Conservation (phyloP, 1,140 invertebrate genomes). For the Drosophila orosa region DNA sequence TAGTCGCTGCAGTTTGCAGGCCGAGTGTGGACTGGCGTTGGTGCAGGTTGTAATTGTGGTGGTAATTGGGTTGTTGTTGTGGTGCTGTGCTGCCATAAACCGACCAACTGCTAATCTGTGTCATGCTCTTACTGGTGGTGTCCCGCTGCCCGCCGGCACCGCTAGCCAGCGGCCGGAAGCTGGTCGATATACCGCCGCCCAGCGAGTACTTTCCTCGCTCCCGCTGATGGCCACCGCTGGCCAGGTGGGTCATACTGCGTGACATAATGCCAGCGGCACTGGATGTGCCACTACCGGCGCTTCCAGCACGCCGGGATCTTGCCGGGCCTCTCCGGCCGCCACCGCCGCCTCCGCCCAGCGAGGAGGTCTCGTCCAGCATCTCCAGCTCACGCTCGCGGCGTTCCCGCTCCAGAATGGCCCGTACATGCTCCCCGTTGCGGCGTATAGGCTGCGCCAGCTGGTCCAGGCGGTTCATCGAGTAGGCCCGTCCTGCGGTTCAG, state of each 20-base stretch:
- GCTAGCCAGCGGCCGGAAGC: conserved; percentile 74
- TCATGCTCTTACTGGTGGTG: conserved; percentile 83
- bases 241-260: conserved; percentile 89
- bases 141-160: conserved; percentile 65
- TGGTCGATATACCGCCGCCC: conserved; percentile 78
- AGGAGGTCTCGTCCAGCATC: conserved; percentile 79
- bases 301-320: conserved; percentile 48
- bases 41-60: conserved; percentile 59
- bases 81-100: conserved; percentile 56
- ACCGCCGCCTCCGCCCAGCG: conserved; percentile 65
- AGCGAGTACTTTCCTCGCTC: conserved; percentile 74
- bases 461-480: conserved; percentile 96
- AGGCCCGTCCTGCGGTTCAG: conserved; percentile 88
- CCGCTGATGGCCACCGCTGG: conserved; percentile 70
- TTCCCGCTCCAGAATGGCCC: conserved; percentile 75
- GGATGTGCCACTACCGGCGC: conserved; percentile 54
- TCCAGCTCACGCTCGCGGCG: conserved; percentile 75
- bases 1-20: conserved; percentile 83
- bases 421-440: conserved; percentile 85
- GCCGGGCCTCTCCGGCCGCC: conserved; percentile 29
- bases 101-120: conserved; percentile 78
- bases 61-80: conserved; percentile 41
- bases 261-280: conserved; percentile 85
- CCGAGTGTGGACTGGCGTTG: conserved; percentile 80
- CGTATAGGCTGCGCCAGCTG: conserved; percentile 90